Evolutionary conservation across 2,888 invertebrate species (phyloP).

Genomic region (Dryocosmus kuriphilus): DNA sequence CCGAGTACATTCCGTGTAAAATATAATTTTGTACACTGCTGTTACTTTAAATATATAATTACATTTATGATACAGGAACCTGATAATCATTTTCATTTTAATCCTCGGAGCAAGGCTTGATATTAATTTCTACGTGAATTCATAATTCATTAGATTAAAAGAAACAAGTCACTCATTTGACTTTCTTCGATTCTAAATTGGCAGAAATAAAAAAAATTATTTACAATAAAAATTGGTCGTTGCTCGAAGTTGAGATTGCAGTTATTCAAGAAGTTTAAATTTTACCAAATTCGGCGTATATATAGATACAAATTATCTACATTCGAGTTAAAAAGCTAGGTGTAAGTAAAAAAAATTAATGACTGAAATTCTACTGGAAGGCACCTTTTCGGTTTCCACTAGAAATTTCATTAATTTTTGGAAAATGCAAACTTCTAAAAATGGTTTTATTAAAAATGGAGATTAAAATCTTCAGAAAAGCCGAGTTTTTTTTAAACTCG

Average conservation of each 20-base stretch:
- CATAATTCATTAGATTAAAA: not conserved
- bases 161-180: not conserved
- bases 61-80: not conserved
- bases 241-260: not conserved
- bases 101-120: not conserved
- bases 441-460: not conserved
- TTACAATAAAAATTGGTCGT: constrained; percentile 25
- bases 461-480: not conserved
- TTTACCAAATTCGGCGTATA: not conserved
- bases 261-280: not conserved
- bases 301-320: not conserved
- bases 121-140: not conserved
- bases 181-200: not conserved
- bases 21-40: constrained; percentile 33
- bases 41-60: not conserved
- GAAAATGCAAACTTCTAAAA: not conserved
- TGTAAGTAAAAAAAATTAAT: not conserved
- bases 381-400: not conserved
- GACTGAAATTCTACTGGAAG: not conserved
- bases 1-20: constrained; percentile 43
- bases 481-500: not conserved
- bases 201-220: constrained; percentile 10
- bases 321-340: not conserved
- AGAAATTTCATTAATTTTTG: not conserved
- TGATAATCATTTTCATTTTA: not conserved